phyloP scores from a whole-genome alignment of 2,113 vertebrate species.

The Bucco capensis region DNA sequence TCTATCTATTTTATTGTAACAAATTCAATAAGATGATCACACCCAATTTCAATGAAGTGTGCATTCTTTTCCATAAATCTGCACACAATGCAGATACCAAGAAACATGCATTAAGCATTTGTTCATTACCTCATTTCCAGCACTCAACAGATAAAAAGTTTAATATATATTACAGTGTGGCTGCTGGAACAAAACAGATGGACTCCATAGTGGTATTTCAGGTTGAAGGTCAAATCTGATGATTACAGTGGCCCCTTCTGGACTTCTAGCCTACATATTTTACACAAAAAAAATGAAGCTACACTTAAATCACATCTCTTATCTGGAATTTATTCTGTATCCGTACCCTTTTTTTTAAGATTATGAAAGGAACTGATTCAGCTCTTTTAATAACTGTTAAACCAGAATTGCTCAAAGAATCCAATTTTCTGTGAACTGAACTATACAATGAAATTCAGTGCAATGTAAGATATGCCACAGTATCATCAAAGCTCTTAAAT shows the following conservation, averaged over 20 bases:
- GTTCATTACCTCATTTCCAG: neutral
- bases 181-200: neutral
- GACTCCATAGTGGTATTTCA: neutral
- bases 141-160: neutral
- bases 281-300: neutral
- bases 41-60: neutral
- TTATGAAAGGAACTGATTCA: neutral
- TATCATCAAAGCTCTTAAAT: neutral
- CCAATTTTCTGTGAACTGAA: neutral
- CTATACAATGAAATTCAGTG: neutral
- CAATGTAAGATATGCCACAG: neutral
- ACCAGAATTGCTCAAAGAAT: neutral
- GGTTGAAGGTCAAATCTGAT: neutral
- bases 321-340: neutral
- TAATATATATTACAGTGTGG: neutral
- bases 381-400: neutral
- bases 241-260: neutral
- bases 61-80: neutral
- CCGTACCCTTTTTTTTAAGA: neutral
- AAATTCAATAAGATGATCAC: neutral
- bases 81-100: neutral
- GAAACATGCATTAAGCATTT: neutral
- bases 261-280: neutral
- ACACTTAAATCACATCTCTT: neutral
- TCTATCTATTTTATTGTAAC: neutral